phyloP scores from a whole-genome alignment of 1,140 invertebrate genomes.

The Drosophila ogumai region DNA sequence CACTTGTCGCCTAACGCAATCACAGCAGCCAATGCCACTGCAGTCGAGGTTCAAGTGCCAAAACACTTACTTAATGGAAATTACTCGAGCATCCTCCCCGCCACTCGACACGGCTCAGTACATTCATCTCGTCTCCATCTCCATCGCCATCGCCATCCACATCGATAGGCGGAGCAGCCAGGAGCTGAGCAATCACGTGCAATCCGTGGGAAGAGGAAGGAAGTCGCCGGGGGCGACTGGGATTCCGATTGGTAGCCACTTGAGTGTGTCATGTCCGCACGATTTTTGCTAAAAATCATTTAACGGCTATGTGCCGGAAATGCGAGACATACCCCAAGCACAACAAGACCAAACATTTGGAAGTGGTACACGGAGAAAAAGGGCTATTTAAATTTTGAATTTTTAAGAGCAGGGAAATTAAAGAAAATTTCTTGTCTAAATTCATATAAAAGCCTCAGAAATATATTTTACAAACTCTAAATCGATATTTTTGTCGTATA shows the following conservation, averaged over 20 bases:
- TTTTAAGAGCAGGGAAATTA: background rate
- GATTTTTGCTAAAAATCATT: constrained; percentile 83
- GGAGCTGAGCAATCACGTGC: constrained; percentile 74
- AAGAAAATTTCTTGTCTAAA: too few species aligned
- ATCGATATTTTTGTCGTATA: too few species aligned
- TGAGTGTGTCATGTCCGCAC: constrained; percentile 81
- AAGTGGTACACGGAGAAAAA: constrained; percentile 9
- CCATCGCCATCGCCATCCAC: constrained; percentile 3
- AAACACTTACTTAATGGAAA: constrained; percentile 82
- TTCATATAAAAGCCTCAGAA: too few species aligned
- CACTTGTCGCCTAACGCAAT: constrained; percentile 65
- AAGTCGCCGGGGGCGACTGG: constrained; percentile 2
- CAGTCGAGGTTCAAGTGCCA: constrained; percentile 68
- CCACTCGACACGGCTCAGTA: constrained; percentile 54
- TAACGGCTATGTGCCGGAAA: constrained; percentile 72
- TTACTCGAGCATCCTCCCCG: constrained; percentile 62
- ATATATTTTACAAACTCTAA: too few species aligned
- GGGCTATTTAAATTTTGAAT: too few species aligned
- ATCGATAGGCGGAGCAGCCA: constrained; percentile 44
- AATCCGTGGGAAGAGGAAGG: background rate
- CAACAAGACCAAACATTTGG: constrained; percentile 19
- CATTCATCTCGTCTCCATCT: constrained; percentile 20
- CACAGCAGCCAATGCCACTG: constrained; percentile 63
- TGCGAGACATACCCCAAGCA: constrained; percentile 55
- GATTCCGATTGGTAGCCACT: constrained; percentile 52